Conservation (phyloP, 2,113 vertebrate genomes). For the Setophaga kirtlandii region DNA sequence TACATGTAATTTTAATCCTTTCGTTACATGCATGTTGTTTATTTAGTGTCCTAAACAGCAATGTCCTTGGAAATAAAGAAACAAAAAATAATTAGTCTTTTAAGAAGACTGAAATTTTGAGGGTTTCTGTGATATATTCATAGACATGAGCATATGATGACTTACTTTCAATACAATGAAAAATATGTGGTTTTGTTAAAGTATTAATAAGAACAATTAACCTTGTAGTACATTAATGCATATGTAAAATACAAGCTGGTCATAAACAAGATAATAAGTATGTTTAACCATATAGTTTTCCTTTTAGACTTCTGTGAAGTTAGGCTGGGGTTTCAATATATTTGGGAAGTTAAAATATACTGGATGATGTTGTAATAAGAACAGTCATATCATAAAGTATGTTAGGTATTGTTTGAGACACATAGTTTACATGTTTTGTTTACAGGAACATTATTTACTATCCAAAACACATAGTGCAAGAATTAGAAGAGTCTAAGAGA, state of each 20-base stretch:
- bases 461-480: not conserved
- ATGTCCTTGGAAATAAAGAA: not conserved
- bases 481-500: not conserved
- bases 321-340: not conserved
- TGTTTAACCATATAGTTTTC: not conserved
- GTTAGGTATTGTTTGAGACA: not conserved
- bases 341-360: not conserved
- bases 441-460: not conserved
- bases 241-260: not conserved
- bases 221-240: not conserved
- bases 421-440: not conserved
- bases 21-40: not conserved
- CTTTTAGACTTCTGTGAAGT: not conserved
- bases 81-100: not conserved
- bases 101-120: not conserved
- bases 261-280: not conserved
- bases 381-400: not conserved
- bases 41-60: not conserved
- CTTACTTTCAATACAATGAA: not conserved
- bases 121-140: not conserved
- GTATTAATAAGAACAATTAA: not conserved
- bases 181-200: not conserved
- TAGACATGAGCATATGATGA: not conserved
- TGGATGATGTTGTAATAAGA: not conserved
- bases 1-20: not conserved